Conservation (phyloP, 1,140 invertebrate genomes). For the Meteorus sp. region DNA sequence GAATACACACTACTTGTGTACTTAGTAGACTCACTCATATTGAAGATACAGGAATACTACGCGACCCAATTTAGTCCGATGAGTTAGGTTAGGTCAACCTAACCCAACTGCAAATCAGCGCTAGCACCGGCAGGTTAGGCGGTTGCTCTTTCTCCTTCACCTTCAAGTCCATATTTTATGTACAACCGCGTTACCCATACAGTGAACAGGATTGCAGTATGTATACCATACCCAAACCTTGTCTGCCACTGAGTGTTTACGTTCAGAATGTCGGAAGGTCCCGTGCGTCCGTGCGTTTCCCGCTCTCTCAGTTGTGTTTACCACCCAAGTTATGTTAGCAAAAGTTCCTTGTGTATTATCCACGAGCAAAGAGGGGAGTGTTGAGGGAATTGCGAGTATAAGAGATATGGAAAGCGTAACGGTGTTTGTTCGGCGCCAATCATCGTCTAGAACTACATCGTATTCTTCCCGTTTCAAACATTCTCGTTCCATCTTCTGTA, state of each 20-base stretch:
- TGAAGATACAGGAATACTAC: background rate
- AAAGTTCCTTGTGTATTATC: slow-evolving; percentile 3
- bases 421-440: slow-evolving; percentile 33
- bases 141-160: background rate
- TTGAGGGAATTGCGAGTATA: background rate
- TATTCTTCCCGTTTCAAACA: too few species aligned
- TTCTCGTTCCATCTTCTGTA: too few species aligned
- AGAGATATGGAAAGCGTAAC: slow-evolving; percentile 11
- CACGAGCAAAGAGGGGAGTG: background rate
- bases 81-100: slow-evolving; percentile 6
- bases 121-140: background rate
- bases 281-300: background rate
- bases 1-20: background rate
- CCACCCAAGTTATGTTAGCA: slow-evolving; percentile 6
- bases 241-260: too few species aligned
- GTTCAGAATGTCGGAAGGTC: slow-evolving; percentile 3
- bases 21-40: background rate
- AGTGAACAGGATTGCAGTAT: too few species aligned
- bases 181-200: too few species aligned
- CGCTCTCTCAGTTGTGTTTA: background rate
- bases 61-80: background rate
- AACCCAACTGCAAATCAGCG: background rate
- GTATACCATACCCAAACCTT: too few species aligned
- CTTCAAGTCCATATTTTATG: slow-evolving; percentile 8
- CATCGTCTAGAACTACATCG: slow-evolving; percentile 24